Conservation (phyloP, 2,113 vertebrate genomes). For the Anarrhichthys ocellatus region DNA sequence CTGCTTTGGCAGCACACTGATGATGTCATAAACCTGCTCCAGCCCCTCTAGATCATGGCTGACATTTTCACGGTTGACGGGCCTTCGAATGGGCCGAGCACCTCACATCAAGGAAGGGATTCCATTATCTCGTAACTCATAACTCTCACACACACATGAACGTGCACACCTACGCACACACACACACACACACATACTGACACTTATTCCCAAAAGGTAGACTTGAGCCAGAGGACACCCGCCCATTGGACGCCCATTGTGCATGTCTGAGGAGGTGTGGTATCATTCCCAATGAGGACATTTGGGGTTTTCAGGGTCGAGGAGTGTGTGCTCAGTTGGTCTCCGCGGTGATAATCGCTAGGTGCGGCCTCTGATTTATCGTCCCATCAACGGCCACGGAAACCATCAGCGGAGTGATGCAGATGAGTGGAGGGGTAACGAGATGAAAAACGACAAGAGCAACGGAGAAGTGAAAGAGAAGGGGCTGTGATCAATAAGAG, state of each 20-base stretch:
- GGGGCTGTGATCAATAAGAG: slow-evolving; percentile 88
- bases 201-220: slow-evolving; percentile 34
- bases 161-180: background rate
- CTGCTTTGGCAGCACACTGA: slow-evolving; percentile 79
- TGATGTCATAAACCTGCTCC: slow-evolving; percentile 82
- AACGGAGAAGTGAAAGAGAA: slow-evolving; percentile 79
- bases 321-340: slow-evolving; percentile 67
- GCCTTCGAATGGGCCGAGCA: slow-evolving; percentile 63
- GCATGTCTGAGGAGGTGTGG: slow-evolving; percentile 51
- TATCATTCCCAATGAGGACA: slow-evolving; percentile 62
- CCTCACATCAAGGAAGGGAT: slow-evolving; percentile 62
- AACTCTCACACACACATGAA: slow-evolving; percentile 41
- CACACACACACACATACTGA: slow-evolving; percentile 3
- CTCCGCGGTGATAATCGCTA: slow-evolving; percentile 79
- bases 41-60: slow-evolving; percentile 74
- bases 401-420: slow-evolving; percentile 74
- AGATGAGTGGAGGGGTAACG: slow-evolving; percentile 84
- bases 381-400: slow-evolving; percentile 73
- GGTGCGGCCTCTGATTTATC: slow-evolving; percentile 83
- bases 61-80: slow-evolving; percentile 81
- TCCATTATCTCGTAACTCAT: slow-evolving; percentile 75
- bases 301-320: slow-evolving; percentile 71
- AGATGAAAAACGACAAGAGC: slow-evolving; percentile 87
- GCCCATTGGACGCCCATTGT: slow-evolving; percentile 36
- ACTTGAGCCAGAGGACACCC: slow-evolving; percentile 47